Evolutionary conservation across 1,140 invertebrate genomes (phyloP), one percentile per base, ranked within the genome.

Genomic region (Ptiloglossa arizonensis): DNA sequence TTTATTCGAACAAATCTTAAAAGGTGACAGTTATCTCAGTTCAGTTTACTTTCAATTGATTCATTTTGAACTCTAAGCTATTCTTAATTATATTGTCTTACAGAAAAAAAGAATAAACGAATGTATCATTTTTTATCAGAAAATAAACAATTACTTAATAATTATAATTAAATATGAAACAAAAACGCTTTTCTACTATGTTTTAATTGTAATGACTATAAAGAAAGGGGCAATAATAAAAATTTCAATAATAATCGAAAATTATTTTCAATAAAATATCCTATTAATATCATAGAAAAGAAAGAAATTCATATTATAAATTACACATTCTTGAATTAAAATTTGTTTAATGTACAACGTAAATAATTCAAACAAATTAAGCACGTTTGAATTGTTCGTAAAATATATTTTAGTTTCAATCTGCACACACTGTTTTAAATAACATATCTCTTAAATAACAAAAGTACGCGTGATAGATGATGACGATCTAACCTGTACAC

Each of bases 401-500:
- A 1, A 19, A 17, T 5, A 8, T 29, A 24, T 27, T 32, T n/a
- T 24, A n/a, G 2, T 2, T 48, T 32, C n/a, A 4, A 41, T n/a
- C 32, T 48, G 48, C 22, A 0, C 17, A 72, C 15, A 50, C 2
- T 63, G n/a, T 19, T 0, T 50, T 22, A 6, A 24, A 2, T 50
- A 64, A 22, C 1, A 8, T 6, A 63, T 38, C 2, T 64, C 27
- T 35, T 19, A 63, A 27, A 41, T 27, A 44, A 56, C 24, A 29
- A 5, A 27, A 73, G 38, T 54, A 52, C 46, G 62, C 50, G 50
- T 56, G 71, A 67, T 50, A 59, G 66, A 41, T 68, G 66, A 41
- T 68, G 54, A 76, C 54, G 19, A 76, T 76, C 73, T 69, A 78
- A 79, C 70, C 64, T 81, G 79, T 78, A 80, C 41, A 70, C 81